phyloP scores from a whole-genome alignment of 2,797 vertebrate genomes.

The Helarctos malayanus region DNA sequence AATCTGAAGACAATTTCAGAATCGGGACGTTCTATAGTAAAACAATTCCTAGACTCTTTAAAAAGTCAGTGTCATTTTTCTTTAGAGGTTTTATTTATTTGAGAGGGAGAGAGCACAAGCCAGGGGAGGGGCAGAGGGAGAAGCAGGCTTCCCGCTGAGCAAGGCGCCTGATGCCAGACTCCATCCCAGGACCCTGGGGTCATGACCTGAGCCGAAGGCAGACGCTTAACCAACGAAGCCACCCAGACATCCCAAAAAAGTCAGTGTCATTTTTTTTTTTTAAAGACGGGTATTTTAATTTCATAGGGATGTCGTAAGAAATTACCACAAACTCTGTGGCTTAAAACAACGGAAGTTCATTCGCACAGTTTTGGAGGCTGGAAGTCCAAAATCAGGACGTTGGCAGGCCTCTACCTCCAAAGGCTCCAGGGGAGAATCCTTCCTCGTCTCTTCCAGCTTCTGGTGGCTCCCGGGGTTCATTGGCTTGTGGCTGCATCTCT shows the following conservation, averaged over 20 bases:
- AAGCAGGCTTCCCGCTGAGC: neutral
- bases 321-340: neutral
- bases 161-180: neutral
- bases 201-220: neutral
- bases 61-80: neutral
- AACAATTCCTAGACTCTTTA: neutral
- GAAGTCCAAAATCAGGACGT: neutral
- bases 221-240: neutral
- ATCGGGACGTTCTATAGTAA: conserved; percentile 12
- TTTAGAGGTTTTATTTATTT: neutral
- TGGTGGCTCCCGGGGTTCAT: neutral
- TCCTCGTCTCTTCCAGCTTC: neutral
- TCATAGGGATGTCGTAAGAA: neutral
- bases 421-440: neutral
- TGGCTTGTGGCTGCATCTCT: neutral
- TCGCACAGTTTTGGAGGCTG: neutral
- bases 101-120: neutral
- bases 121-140: neutral
- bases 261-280: neutral
- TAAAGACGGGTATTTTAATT: neutral
- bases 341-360: neutral
- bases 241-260: neutral
- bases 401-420: neutral
- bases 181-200: neutral
- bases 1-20: conserved; percentile 1